A percentile compares a stretch with the other conserved stretches of the same genome.
These are phyloP conservation scores for Hippolais icterina DNA, from an alignment of 2,113 vertebrate species.

Conservation along the genomic window DNA sequence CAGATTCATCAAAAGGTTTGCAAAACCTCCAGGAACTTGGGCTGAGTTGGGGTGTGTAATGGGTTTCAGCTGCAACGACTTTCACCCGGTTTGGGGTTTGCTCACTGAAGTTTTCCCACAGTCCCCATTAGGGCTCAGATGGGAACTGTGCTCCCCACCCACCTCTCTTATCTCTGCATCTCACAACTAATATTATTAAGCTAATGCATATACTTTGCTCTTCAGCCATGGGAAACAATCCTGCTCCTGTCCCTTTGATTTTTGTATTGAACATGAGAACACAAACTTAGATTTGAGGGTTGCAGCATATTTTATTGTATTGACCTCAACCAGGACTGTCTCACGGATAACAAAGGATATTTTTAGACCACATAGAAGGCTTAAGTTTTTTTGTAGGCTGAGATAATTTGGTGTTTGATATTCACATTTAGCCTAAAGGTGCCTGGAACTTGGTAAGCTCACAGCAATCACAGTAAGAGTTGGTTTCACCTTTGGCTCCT, in stretches of 20 bases:
- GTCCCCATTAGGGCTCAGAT: constrained; percentile 10
- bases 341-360: neutral
- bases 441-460: neutral
- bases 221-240: constrained; percentile 47
- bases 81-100: constrained; percentile 2
- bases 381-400: neutral
- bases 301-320: neutral
- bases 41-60: neutral
- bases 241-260: constrained; percentile 28
- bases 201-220: constrained; percentile 27
- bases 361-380: neutral
- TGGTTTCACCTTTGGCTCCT: neutral
- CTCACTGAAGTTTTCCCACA: constrained; percentile 49
- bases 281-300: neutral
- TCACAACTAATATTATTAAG: constrained; percentile 45
- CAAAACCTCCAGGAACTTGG: neutral
- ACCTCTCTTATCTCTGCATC: constrained; percentile 41
- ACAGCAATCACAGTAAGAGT: neutral
- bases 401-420: neutral
- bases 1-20: constrained; percentile 18
- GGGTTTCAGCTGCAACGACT: neutral
- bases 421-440: neutral
- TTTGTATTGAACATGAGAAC: neutral
- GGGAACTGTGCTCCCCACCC: constrained; percentile 50
- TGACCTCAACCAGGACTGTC: neutral